phyloP scores from a whole-genome alignment of 2,888 invertebrate species.

The Habroteleia sp. region DNA sequence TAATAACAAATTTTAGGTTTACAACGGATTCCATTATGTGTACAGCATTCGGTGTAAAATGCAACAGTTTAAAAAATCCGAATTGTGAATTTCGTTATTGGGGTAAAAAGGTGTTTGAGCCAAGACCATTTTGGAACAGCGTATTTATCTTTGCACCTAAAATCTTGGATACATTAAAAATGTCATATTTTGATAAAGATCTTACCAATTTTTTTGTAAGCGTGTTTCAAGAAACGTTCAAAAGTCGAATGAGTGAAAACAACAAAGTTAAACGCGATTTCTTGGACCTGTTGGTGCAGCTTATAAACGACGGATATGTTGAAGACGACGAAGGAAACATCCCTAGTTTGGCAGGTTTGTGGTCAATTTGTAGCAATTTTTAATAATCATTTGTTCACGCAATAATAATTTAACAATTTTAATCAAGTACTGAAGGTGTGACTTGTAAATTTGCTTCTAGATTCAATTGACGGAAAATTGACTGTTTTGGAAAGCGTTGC shows the following conservation, averaged over 20 bases:
- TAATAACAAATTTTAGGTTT: slow-evolving; percentile 15
- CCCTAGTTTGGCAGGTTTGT: slow-evolving; percentile 30
- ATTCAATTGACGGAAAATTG: slow-evolving; percentile 56
- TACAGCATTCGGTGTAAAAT: slow-evolving; percentile 73
- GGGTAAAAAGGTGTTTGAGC: slow-evolving; percentile 68
- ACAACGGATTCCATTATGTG: slow-evolving; percentile 73
- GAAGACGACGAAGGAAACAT: slow-evolving; percentile 66
- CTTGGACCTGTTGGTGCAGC: slow-evolving; percentile 76
- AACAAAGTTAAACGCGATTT: slow-evolving; percentile 76
- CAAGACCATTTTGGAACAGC: slow-evolving; percentile 53
- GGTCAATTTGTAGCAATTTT: too few relatives aligned
- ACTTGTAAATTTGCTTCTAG: too few relatives aligned
- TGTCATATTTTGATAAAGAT: slow-evolving; percentile 67
- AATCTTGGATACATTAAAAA: slow-evolving; percentile 68
- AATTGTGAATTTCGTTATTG: slow-evolving; percentile 72
- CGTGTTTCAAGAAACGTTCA: slow-evolving; percentile 75
- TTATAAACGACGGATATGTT: slow-evolving; percentile 72
- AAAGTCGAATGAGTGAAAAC: slow-evolving; percentile 69
- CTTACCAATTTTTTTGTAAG: slow-evolving; percentile 76
- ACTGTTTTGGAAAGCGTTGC: slow-evolving; percentile 80
- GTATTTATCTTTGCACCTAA: slow-evolving; percentile 69
- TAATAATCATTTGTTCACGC: too few relatives aligned
- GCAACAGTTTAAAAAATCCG: slow-evolving; percentile 71
- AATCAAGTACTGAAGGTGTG: too few relatives aligned
- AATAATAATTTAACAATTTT: too few relatives aligned